Percentiles rank a stretch among this genome's conserved stretches.
These are phyloP conservation scores for Lysiphlebus fabarum DNA, from an alignment of 1,140 invertebrate genomes.

Conservation along the genomic window DNA sequence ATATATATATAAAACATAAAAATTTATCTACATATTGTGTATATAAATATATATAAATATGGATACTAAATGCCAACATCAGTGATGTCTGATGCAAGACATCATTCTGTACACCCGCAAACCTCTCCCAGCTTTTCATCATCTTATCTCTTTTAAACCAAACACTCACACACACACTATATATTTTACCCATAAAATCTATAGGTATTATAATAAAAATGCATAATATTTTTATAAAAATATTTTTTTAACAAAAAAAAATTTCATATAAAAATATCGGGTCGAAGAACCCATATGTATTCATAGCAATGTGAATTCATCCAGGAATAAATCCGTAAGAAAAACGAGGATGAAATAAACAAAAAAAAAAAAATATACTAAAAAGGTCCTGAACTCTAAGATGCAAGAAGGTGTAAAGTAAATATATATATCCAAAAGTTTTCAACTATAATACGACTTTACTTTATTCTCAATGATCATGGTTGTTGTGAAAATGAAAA, in stretches of 20 bases:
- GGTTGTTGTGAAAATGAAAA: slow-evolving; percentile 6
- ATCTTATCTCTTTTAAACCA: slow-evolving; percentile 10
- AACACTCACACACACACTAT: too few relatives aligned
- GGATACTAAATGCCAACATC: slow-evolving; percentile 37
- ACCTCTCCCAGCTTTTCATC: slow-evolving; percentile 4
- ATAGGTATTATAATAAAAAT: not conserved
- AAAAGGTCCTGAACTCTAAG: slow-evolving; percentile 21
- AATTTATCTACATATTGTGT: too few relatives aligned
- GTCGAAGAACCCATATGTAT: slow-evolving; percentile 35
- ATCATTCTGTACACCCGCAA: slow-evolving; percentile 14
- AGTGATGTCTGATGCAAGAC: slow-evolving; percentile 37
- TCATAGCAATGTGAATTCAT: slow-evolving; percentile 28
- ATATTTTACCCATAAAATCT: too few relatives aligned
- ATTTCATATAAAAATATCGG: slow-evolving; percentile 18
- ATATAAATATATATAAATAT: too few relatives aligned
- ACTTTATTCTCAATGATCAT: not conserved
- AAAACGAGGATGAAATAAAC: not conserved
- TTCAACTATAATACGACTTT: slow-evolving; percentile 3
- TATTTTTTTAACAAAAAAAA: not conserved
- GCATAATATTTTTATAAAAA: not conserved
- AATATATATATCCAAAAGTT: slow-evolving; percentile 8
- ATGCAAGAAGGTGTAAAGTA: slow-evolving; percentile 8
- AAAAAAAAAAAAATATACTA: slow-evolving; percentile 29
- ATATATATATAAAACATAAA: too few relatives aligned
- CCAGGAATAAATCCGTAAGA: slow-evolving; percentile 35